These are phyloP conservation scores for Lordiphosa andalusiaca DNA, from an alignment of 2,888 invertebrate genomes.

Conservation along the genomic window DNA sequence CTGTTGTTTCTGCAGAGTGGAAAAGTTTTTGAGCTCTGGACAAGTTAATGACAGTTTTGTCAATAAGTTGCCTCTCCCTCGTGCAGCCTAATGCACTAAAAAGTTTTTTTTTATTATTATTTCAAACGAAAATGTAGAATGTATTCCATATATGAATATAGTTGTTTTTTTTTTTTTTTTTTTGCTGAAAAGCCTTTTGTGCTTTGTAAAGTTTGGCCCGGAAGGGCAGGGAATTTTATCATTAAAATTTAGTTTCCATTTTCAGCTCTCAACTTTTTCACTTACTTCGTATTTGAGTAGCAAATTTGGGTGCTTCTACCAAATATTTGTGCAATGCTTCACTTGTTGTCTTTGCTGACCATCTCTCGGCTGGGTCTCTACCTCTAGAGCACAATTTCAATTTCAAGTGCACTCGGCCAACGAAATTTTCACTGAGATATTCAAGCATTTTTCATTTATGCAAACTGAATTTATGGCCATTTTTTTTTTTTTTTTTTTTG, in stretches of 20 bases:
- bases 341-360: slow-evolving; percentile 58
- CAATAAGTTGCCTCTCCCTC: slow-evolving; percentile 60
- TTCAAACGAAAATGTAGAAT: slow-evolving; percentile 31
- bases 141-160: slow-evolving; percentile 29
- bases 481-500: slow-evolving; percentile 8
- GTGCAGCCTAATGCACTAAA: slow-evolving; percentile 36
- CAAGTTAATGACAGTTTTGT: slow-evolving; percentile 74
- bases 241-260: slow-evolving; percentile 55
- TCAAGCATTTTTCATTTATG: slow-evolving; percentile 18
- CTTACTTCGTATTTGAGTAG: slow-evolving; percentile 64
- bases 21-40: slow-evolving; percentile 45
- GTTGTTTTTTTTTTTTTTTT: slow-evolving; percentile 8
- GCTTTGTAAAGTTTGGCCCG: slow-evolving; percentile 61
- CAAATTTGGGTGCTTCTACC: slow-evolving; percentile 63
- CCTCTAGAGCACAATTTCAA: slow-evolving; percentile 54
- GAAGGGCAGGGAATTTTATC: slow-evolving; percentile 25
- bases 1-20: slow-evolving; percentile 34
- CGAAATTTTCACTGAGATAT: slow-evolving; percentile 40
- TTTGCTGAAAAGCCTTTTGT: slow-evolving; percentile 49
- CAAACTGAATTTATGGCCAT: slow-evolving; percentile 62
- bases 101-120: slow-evolving; percentile 41
- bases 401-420: slow-evolving; percentile 68
- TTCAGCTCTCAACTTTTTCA: slow-evolving; percentile 59
- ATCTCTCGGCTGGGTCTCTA: slow-evolving; percentile 17
- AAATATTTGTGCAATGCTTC: slow-evolving; percentile 72